Conservation (phyloP, 2,113 vertebrate species). For the Ursus arctos region DNA sequence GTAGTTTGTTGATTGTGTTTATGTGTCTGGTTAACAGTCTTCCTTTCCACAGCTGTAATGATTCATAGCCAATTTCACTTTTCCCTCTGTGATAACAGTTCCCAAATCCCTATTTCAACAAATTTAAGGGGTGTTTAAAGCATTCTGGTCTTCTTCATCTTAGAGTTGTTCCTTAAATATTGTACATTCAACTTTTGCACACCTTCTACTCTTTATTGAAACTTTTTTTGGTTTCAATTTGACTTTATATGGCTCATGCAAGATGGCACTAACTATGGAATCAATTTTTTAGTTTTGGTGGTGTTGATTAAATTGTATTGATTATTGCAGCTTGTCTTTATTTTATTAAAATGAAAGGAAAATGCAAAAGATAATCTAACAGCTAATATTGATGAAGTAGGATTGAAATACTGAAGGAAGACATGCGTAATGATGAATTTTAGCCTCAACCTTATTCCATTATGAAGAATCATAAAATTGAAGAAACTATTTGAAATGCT, state of each 20-base stretch:
- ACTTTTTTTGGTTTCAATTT: background rate
- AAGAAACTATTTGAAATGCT: background rate
- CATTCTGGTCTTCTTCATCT: background rate
- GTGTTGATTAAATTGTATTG: background rate
- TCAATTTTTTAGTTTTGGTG: background rate
- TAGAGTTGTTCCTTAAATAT: background rate
- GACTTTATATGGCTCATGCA: background rate
- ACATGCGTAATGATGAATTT: background rate
- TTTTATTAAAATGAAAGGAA: constrained; percentile 11
- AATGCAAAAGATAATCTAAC: background rate
- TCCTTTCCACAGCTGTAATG: background rate
- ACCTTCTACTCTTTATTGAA: background rate
- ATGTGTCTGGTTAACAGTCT: background rate
- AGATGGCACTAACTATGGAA: background rate
- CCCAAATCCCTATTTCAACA: background rate
- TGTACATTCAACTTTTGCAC: background rate
- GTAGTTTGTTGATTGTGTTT: background rate
- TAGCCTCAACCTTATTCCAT: background rate
- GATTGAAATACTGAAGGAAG: constrained; percentile 13
- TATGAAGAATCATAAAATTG: background rate
- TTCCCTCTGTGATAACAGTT: background rate
- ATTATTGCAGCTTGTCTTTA: background rate
- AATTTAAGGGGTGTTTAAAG: background rate
- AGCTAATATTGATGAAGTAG: constrained; percentile 1
- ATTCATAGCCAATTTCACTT: background rate